These are phyloP conservation scores for Daubentonia madagascariensis DNA, from an alignment of 2,113 vertebrate genomes.

Conservation along the genomic window DNA sequence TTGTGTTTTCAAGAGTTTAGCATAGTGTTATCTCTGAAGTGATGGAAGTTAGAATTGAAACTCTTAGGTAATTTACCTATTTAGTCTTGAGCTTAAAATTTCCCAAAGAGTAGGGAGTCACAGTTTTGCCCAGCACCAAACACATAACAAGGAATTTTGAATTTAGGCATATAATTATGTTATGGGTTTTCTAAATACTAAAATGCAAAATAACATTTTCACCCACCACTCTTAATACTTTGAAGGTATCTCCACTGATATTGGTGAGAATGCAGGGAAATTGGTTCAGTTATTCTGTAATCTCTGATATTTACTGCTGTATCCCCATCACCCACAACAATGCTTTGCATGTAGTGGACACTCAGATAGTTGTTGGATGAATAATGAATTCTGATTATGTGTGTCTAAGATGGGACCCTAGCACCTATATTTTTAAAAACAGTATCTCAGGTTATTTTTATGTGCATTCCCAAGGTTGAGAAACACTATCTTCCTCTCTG, in stretches of 20 bases:
- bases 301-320: neutral
- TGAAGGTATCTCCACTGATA: neutral
- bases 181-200: neutral
- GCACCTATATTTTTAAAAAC: neutral
- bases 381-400: neutral
- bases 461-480: neutral
- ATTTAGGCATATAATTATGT: neutral
- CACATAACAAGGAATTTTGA: neutral
- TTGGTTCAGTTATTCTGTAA: neutral
- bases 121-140: neutral
- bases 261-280: neutral
- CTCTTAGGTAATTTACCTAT: neutral
- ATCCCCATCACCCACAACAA: neutral
- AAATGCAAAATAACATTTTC: slow-evolving; percentile 8
- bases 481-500: neutral
- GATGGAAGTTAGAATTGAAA: slow-evolving; percentile 20
- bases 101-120: neutral
- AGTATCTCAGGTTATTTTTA: neutral
- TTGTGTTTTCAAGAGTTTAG: neutral
- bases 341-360: neutral
- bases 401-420: neutral
- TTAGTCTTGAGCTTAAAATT: slow-evolving; percentile 40
- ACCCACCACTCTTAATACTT: neutral
- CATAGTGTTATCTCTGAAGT: slow-evolving; percentile 17
- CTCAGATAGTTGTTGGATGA: neutral